These are phyloP conservation scores for Petrocephalus schoutedeni DNA, from an alignment of 2,797 vertebrate species.

Conservation along the genomic window DNA sequence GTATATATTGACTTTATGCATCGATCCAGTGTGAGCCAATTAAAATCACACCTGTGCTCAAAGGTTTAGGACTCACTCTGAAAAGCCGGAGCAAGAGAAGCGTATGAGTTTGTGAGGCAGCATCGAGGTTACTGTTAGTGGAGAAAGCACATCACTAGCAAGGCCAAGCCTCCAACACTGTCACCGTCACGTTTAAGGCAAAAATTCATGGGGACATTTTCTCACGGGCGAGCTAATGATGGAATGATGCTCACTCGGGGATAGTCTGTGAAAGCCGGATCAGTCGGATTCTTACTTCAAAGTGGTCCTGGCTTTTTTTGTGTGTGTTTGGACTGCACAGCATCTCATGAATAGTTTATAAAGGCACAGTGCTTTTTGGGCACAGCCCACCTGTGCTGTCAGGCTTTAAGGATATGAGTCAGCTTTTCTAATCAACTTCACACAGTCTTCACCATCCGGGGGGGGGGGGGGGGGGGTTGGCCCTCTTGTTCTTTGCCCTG, in stretches of 20 bases:
- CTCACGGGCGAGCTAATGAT: neutral
- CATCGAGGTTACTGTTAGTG: neutral
- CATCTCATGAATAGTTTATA: slow-evolving; percentile 11
- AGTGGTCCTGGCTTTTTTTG: neutral
- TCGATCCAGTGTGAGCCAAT: slow-evolving; percentile 11
- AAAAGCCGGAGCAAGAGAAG: neutral
- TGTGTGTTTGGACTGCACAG: neutral
- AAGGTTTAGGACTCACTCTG: neutral
- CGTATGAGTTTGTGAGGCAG: neutral
- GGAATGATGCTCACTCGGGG: neutral
- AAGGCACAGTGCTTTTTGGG: neutral
- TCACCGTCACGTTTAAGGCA: neutral
- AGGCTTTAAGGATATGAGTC: neutral
- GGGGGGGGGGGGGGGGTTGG: neutral
- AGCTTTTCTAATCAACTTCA: neutral
- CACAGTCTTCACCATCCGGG: neutral
- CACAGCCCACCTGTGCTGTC: slow-evolving; percentile 15
- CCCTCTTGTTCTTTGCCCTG: neutral
- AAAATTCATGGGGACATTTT: neutral
- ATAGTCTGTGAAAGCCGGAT: neutral
- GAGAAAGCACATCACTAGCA: neutral
- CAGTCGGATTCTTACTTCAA: neutral
- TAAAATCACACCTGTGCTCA: slow-evolving; percentile 20
- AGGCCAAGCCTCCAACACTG: neutral
- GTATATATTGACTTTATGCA: slow-evolving; percentile 15